Percentiles rank a stretch among this genome's conserved stretches.
phyloP scores from a whole-genome alignment of 1,140 invertebrate genomes.

The Cephus cinctus region DNA sequence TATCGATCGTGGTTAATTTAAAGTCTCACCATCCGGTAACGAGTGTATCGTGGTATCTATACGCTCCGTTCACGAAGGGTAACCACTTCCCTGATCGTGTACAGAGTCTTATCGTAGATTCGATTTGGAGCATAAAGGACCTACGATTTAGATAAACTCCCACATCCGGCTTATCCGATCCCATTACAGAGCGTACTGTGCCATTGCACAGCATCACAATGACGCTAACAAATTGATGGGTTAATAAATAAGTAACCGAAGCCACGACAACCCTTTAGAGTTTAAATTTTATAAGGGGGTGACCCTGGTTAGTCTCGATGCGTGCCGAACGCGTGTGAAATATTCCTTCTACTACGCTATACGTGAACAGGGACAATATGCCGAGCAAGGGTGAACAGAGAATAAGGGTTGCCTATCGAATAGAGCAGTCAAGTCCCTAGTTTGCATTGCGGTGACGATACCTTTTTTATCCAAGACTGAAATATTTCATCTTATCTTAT shows the following conservation, averaged over 20 bases:
- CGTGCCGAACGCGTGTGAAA: conserved; percentile 35
- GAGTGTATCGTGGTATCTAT: too few species aligned
- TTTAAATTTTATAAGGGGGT: conserved; percentile 43
- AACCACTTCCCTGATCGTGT: conserved; percentile 31
- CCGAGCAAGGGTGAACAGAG: background rate
- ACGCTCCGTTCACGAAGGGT: conserved; percentile 19
- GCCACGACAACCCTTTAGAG: conserved; percentile 36
- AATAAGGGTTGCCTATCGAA: conserved; percentile 1
- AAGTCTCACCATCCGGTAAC: too few species aligned
- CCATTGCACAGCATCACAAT: conserved; percentile 18
- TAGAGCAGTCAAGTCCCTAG: conserved; percentile 4
- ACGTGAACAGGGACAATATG: conserved; percentile 28
- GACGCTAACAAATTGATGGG: conserved; percentile 42
- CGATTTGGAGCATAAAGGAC: conserved; percentile 27
- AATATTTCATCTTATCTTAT: too few species aligned
- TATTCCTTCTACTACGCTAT: conserved; percentile 20
- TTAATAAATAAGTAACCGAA: conserved; percentile 54
- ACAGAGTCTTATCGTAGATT: conserved; percentile 20
- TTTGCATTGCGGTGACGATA: background rate
- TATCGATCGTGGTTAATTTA: too few species aligned
- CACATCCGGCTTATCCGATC: conserved; percentile 23
- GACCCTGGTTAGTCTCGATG: background rate
- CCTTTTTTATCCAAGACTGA: background rate
- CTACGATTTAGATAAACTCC: conserved; percentile 30
- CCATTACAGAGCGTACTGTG: conserved; percentile 17